phyloP scores from a whole-genome alignment of 2,113 vertebrate genomes.

The Micronisus gabar region DNA sequence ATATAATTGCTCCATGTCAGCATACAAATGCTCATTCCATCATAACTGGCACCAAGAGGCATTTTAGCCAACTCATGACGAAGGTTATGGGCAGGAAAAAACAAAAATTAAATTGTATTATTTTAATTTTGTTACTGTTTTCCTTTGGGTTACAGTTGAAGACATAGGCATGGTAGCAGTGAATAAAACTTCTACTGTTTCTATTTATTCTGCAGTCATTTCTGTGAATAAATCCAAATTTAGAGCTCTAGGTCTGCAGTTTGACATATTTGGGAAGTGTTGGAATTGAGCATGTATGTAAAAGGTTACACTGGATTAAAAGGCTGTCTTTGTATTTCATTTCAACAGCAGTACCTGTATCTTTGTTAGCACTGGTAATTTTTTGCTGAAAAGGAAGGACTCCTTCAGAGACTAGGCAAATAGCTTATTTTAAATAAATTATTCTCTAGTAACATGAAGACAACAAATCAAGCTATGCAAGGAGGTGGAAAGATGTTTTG shows the following conservation, averaged over 20 bases:
- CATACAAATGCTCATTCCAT: background rate
- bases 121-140: background rate
- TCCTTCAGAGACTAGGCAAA: background rate
- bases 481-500: background rate
- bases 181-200: background rate
- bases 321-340: background rate
- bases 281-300: background rate
- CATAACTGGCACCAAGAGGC: background rate
- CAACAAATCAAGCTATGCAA: background rate
- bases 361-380: background rate
- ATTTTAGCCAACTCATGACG: background rate
- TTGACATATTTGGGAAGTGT: background rate
- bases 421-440: conserved; percentile 3
- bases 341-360: background rate
- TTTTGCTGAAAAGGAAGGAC: background rate
- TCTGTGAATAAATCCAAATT: background rate
- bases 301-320: background rate
- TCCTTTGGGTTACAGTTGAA: background rate
- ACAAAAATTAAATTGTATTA: background rate
- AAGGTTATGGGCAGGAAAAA: background rate
- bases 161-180: background rate
- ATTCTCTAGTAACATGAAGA: background rate
- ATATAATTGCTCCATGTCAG: background rate
- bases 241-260: background rate
- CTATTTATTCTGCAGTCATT: background rate